Evolutionary conservation across 2,888 invertebrate species (phyloP), one percentile per base, ranked within the genome.

Genomic region (Leptura quadrifasciata): DNA sequence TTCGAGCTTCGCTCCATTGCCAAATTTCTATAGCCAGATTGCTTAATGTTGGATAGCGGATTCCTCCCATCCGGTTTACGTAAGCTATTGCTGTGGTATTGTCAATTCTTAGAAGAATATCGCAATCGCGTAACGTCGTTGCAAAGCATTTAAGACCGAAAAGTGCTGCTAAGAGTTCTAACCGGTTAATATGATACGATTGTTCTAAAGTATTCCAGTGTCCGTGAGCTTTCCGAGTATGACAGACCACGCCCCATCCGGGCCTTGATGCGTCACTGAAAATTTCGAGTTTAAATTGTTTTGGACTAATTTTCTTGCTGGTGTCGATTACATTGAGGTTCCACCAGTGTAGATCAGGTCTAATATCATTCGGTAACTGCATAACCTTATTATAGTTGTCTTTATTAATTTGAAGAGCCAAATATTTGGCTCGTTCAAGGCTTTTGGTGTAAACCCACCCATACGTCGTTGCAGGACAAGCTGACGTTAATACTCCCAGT

Each of bases 221-320:
- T 1, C 84, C 83, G 27, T 76, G 72, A 57, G 77, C 72, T 24
- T 35, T 76, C 15, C 67, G 21, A 35, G 67, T 65, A 12, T 73
- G 21, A 63, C 79, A 81, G 60, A 31, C 39, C n/a, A 74, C 79
- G 10, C 82, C 82, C 82, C 82, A 82, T 4, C 82, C 84, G 9
- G 80, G 75, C n/a, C 20, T 55, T 20, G 83, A 84, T 10, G 83
- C 81, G 73, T 84, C 84, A 20, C 81, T 73, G 31, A 76, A 84
- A 52, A 84, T 82, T 75, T 81, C 81, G 20, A 75, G 21, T 9
- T n/a, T n/a, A 52, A 77, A 80, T n/a, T 73, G 47, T n/a, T 77
- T 31, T 12, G 35, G 63, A 15, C 63, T 35, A 17, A 63, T 63
- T 31, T 63, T 27, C 63, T 17, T 63, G 4, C 18, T 63, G 12